These are phyloP conservation scores for Tychaedon coryphoeus DNA, from an alignment of 2,113 vertebrate genomes.

Conservation along the genomic window DNA sequence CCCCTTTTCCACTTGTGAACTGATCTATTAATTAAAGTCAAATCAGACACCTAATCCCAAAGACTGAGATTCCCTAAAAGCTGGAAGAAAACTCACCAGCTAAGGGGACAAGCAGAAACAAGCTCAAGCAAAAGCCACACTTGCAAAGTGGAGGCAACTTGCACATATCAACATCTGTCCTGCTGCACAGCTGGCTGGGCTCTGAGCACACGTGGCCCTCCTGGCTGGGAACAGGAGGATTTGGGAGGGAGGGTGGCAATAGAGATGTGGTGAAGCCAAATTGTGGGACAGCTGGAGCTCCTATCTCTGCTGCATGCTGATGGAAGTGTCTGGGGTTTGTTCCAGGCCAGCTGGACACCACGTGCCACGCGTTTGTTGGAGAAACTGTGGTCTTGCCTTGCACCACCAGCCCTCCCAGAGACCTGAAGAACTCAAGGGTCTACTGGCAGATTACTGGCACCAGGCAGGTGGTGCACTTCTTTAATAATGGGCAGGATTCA, in stretches of 20 bases:
- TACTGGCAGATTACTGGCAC: slow-evolving; percentile 52
- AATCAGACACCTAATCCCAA: neutral
- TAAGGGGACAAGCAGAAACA: neutral
- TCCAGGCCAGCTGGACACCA: neutral
- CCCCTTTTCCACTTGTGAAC: neutral
- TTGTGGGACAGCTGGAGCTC: neutral
- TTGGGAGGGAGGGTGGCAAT: neutral
- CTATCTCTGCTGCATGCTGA: neutral
- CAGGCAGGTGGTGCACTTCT: neutral
- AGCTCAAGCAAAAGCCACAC: neutral
- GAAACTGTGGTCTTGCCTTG: slow-evolving; percentile 48
- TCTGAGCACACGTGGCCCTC: neutral
- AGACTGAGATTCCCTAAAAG: neutral
- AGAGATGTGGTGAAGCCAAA: neutral
- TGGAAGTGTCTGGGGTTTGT: neutral
- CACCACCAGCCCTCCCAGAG: neutral
- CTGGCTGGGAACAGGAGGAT: neutral
- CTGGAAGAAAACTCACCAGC: neutral
- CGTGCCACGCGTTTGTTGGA: neutral
- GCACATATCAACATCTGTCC: neutral
- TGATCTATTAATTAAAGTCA: neutral
- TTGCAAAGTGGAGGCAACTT: neutral
- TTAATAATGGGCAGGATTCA: neutral
- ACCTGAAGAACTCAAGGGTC: neutral
- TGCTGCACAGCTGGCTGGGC: neutral